These are phyloP conservation scores for Amia ocellicauda DNA, from an alignment of 2,113 vertebrate genomes.

Conservation along the genomic window DNA sequence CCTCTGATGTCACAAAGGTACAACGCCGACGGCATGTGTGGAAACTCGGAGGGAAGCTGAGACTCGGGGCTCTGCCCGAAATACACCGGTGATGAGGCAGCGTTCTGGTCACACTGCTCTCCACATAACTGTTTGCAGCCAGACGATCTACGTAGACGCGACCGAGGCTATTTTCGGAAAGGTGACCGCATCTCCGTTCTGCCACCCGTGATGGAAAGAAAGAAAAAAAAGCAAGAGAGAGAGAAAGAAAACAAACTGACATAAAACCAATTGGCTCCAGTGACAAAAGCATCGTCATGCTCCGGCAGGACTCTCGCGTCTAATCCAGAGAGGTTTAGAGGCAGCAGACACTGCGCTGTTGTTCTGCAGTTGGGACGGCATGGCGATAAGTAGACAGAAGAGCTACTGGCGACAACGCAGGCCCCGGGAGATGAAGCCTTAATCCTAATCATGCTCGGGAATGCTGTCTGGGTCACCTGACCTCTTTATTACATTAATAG, in stretches of 20 bases:
- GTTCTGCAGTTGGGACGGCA: conserved; percentile 42
- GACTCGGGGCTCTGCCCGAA: neutral
- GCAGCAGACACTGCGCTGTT: conserved; percentile 53
- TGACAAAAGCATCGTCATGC: conserved; percentile 68
- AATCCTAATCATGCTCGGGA: conserved; percentile 69
- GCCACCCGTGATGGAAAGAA: conserved; percentile 9
- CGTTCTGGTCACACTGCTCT: conserved; percentile 25
- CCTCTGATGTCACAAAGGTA: no score
- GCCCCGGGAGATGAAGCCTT: conserved; percentile 63
- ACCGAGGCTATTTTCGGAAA: conserved; percentile 17
- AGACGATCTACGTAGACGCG: neutral
- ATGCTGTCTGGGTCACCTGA: conserved; percentile 68
- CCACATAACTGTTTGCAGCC: conserved; percentile 14
- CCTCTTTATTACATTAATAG: conserved; percentile 45
- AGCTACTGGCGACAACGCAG: conserved; percentile 76
- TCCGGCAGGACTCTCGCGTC: conserved; percentile 60
- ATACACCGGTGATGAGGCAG: conserved; percentile 28
- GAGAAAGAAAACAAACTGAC: conserved; percentile 47
- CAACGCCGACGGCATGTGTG: no score
- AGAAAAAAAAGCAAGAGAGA: conserved; percentile 28
- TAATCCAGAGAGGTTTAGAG: conserved; percentile 66
- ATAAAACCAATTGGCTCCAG: conserved; percentile 58
- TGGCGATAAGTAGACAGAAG: conserved; percentile 66
- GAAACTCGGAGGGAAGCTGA: neutral
- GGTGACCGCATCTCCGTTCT: conserved; percentile 14